Conservation (phyloP, 2,797 vertebrate genomes). For the Gadopsis marmoratus region DNA sequence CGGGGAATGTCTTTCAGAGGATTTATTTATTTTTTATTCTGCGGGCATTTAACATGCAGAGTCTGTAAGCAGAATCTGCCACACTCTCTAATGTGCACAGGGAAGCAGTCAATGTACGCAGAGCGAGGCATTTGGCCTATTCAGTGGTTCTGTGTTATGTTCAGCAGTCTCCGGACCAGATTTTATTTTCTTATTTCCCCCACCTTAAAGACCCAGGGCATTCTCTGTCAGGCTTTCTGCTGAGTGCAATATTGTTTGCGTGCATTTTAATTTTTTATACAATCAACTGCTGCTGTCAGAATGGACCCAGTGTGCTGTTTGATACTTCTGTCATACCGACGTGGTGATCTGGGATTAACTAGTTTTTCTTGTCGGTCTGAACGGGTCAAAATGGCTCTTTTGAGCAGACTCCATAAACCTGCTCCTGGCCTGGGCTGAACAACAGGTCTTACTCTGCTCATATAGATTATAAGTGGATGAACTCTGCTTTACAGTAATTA, state of each 20-base stretch:
- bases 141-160: slow-evolving; percentile 22
- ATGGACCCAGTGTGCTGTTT: slow-evolving; percentile 4
- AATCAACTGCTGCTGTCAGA: slow-evolving; percentile 30
- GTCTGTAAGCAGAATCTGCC: slow-evolving; percentile 28
- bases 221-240: slow-evolving; percentile 50
- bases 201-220: slow-evolving; percentile 21
- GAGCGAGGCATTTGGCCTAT: slow-evolving; percentile 42
- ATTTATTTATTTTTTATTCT: slow-evolving; percentile 43
- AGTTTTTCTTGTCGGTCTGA: slow-evolving; percentile 32
- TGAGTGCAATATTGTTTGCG: slow-evolving; percentile 14
- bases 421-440: not conserved
- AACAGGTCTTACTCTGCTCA: not conserved
- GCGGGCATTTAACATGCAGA: slow-evolving; percentile 26
- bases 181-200: slow-evolving; percentile 35
- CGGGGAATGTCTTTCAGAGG: slow-evolving; percentile 15
- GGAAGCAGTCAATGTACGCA: slow-evolving; percentile 41
- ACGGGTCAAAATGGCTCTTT: not conserved
- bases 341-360: slow-evolving; percentile 3
- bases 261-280: slow-evolving; percentile 23
- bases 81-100: not conserved
- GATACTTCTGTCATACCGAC: not conserved
- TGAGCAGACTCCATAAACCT: slow-evolving; percentile 18
- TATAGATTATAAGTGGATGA: not conserved
- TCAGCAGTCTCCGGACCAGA: slow-evolving; percentile 17
- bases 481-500: not conserved